Evolutionary conservation across 2,113 vertebrate species (phyloP).

Genomic region (Gallinago undulata): DNA sequence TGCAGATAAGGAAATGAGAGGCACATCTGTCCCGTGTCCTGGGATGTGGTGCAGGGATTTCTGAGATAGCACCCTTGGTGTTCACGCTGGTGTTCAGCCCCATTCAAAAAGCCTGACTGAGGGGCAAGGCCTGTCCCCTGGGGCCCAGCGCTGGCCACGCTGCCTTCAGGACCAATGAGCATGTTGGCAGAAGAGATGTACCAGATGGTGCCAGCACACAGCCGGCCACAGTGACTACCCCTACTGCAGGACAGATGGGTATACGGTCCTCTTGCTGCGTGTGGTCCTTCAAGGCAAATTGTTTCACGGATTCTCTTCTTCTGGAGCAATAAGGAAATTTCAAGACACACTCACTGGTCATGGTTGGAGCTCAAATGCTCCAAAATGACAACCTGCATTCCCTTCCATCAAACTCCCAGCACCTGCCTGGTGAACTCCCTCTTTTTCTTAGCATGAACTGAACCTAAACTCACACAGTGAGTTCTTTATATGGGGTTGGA

Average conservation of each 20-base stretch:
- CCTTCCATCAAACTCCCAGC: not conserved
- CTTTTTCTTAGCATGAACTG: not conserved
- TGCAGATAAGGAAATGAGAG: not conserved
- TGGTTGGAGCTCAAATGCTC: not conserved
- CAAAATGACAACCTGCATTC: not conserved
- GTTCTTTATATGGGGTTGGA: too few relatives aligned
- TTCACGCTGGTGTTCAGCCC: rapidly evolving
- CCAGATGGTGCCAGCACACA: not conserved
- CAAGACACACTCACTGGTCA: not conserved
- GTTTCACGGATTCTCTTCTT: not conserved
- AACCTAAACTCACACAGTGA: not conserved
- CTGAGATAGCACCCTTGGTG: rapidly evolving
- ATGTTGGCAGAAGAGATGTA: not conserved
- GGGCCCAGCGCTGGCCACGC: not conserved
- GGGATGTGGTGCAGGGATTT: not conserved
- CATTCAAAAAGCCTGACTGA: not conserved
- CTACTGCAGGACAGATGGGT: not conserved
- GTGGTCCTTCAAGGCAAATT: not conserved
- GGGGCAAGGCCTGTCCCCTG: not conserved
- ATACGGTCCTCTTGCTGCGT: not conserved
- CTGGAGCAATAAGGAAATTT: not conserved
- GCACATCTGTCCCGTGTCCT: not conserved
- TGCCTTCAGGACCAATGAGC: not conserved
- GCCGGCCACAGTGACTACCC: not conserved
- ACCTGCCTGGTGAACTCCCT: not conserved